Percentiles rank a stretch among this genome's conserved stretches.
These are phyloP conservation scores for Drosophila tripunctata DNA, from an alignment of 2,888 invertebrate genomes.

Conservation along the genomic window DNA sequence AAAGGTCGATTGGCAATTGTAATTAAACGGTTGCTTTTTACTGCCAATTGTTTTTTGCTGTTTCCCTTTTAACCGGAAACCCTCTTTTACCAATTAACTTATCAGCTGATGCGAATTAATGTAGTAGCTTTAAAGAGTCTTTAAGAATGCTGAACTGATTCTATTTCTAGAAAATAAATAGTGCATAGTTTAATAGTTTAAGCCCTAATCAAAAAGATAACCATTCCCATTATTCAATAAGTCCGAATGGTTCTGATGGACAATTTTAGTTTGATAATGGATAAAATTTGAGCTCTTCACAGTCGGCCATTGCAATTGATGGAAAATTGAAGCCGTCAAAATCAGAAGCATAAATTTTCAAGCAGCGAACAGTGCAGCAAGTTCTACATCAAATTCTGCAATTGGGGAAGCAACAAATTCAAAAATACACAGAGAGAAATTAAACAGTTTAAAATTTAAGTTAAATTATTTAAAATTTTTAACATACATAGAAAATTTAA, in stretches of 20 bases:
- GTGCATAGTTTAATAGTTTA: too few relatives aligned
- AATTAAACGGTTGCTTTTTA: slow-evolving; percentile 65
- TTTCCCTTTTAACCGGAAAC: slow-evolving; percentile 13
- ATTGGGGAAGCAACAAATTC: slow-evolving; percentile 9
- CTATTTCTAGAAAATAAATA: background rate
- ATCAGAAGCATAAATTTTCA: slow-evolving; percentile 13
- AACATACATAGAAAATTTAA: too few relatives aligned
- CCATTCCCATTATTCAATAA: background rate
- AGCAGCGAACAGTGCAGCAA: background rate
- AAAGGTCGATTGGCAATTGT: slow-evolving; percentile 67
- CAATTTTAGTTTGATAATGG: slow-evolving; percentile 3
- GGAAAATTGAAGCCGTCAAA: slow-evolving; percentile 17
- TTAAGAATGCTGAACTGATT: too few relatives aligned
- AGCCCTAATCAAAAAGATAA: background rate
- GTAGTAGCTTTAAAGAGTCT: background rate
- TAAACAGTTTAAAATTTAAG: too few relatives aligned
- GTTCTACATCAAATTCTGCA: slow-evolving; percentile 5
- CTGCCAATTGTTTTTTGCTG: slow-evolving; percentile 38
- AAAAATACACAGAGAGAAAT: too few relatives aligned
- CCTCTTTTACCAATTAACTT: slow-evolving; percentile 9
- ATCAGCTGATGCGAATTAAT: slow-evolving; percentile 4
- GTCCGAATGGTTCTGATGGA: background rate
- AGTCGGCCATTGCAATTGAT: background rate
- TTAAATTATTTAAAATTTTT: too few relatives aligned
- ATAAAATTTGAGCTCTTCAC: background rate